Percentiles rank a stretch among this genome's conserved stretches.
Conservation (phyloP, 2,797 vertebrate species). For the Neoniphon sammara region DNA sequence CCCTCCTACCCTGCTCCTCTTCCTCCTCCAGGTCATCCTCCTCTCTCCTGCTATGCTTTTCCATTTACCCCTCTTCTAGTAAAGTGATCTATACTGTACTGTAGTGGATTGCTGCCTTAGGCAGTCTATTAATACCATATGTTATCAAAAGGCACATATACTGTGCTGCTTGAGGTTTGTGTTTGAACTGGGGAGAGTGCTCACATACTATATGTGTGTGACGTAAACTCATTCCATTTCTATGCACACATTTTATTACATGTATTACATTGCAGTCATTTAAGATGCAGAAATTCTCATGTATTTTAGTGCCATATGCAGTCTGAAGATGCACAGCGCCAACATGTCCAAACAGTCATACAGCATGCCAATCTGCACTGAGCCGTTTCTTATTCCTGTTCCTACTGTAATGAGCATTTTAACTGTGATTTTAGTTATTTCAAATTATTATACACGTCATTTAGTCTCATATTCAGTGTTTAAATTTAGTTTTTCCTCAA, state of each 20-base stretch:
- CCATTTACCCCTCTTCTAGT: constrained; percentile 39
- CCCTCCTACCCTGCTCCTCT: constrained; percentile 33
- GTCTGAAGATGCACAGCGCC: too few species aligned
- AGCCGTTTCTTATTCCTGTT: too few species aligned
- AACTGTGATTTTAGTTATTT: background rate
- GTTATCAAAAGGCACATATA: constrained; percentile 51
- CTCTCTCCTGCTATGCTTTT: constrained; percentile 23
- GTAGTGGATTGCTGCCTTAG: constrained; percentile 36
- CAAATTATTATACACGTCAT: too few species aligned
- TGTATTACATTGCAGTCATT: background rate
- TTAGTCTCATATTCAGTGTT: too few species aligned
- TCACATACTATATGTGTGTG: background rate
- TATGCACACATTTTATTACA: too few species aligned
- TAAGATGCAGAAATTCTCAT: too few species aligned
- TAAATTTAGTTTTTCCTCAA: too few species aligned
- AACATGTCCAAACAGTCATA: too few species aligned
- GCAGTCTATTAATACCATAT: constrained; percentile 37
- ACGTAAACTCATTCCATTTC: too few species aligned
- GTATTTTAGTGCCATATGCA: too few species aligned
- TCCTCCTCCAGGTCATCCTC: constrained; percentile 26
- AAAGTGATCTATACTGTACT: constrained; percentile 42
- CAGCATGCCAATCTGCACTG: too few species aligned
- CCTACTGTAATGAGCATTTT: background rate
- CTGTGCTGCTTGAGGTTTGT: constrained; percentile 34
- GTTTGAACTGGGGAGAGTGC: constrained; percentile 30